These are phyloP conservation scores for Thera britannica DNA, from an alignment of 2,888 invertebrate genomes.

Conservation along the genomic window DNA sequence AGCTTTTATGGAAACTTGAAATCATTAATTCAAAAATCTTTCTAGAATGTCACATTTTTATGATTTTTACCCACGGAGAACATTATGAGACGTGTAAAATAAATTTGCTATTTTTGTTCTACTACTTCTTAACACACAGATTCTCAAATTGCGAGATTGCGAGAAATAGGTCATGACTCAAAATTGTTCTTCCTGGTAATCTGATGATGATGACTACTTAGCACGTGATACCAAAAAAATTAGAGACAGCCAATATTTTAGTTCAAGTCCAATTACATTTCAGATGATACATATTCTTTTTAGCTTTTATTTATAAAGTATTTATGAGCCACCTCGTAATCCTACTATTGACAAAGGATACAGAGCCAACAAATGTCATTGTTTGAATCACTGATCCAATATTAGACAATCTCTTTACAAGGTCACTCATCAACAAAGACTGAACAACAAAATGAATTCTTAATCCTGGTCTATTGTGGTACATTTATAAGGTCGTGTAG, in stretches of 20 bases:
- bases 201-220: too few species aligned
- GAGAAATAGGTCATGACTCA: too few species aligned
- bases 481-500: slow-evolving; percentile 1
- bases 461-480: slow-evolving; percentile 28
- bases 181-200: too few species aligned
- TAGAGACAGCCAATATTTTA: too few species aligned
- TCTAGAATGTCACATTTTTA: background rate
- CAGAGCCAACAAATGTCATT: slow-evolving; percentile 35
- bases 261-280: too few species aligned
- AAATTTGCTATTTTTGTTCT: too few species aligned
- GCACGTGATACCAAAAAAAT: too few species aligned
- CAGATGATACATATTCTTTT: too few species aligned
- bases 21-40: background rate
- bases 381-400: slow-evolving; percentile 23
- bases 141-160: too few species aligned
- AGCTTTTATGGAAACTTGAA: background rate
- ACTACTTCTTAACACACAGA: too few species aligned
- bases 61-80: too few species aligned
- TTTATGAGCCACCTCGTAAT: background rate
- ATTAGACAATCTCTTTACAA: slow-evolving; percentile 42
- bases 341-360: slow-evolving; percentile 9
- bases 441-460: slow-evolving; percentile 28
- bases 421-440: slow-evolving; percentile 38
- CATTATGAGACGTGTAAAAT: too few species aligned
- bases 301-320: background rate